Conservation (phyloP, 2,113 vertebrate genomes). For the Mesoclemmys tuberculata region DNA sequence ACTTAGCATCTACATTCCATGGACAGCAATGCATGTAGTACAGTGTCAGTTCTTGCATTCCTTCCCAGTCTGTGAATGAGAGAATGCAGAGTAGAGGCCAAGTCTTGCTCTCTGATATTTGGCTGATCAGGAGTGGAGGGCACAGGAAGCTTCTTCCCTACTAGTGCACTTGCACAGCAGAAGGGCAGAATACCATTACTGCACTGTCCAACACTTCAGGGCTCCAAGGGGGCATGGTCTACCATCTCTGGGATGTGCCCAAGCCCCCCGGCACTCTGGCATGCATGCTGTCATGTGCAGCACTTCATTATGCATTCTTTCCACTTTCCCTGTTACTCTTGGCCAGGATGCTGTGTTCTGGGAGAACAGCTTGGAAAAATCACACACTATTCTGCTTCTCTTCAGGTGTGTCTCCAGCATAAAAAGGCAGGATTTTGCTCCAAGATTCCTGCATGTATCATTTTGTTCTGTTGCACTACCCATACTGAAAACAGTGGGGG, state of each 20-base stretch:
- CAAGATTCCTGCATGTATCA: background rate
- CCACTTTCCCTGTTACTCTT: background rate
- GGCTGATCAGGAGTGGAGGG: background rate
- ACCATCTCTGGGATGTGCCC: background rate
- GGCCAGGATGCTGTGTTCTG: background rate
- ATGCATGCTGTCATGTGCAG: background rate
- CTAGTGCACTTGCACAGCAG: background rate
- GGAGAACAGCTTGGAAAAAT: background rate
- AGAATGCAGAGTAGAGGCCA: background rate
- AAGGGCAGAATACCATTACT: background rate
- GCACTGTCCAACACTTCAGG: background rate
- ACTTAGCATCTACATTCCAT: background rate
- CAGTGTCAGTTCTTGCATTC: background rate
- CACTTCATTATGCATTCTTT: background rate
- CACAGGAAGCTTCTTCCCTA: background rate
- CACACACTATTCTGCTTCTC: constrained; percentile 6
- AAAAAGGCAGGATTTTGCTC: background rate
- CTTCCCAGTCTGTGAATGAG: background rate
- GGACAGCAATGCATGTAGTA: background rate
- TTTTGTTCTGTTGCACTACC: background rate
- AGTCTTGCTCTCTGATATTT: background rate
- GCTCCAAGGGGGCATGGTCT: background rate
- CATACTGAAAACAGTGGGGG: background rate
- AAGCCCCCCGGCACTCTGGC: background rate
- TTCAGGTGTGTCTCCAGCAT: background rate